A percentile compares a stretch with the other conserved stretches of the same genome.
These are phyloP conservation scores for Todus mexicanus DNA, from an alignment of 2,797 vertebrate species.

Conservation along the genomic window DNA sequence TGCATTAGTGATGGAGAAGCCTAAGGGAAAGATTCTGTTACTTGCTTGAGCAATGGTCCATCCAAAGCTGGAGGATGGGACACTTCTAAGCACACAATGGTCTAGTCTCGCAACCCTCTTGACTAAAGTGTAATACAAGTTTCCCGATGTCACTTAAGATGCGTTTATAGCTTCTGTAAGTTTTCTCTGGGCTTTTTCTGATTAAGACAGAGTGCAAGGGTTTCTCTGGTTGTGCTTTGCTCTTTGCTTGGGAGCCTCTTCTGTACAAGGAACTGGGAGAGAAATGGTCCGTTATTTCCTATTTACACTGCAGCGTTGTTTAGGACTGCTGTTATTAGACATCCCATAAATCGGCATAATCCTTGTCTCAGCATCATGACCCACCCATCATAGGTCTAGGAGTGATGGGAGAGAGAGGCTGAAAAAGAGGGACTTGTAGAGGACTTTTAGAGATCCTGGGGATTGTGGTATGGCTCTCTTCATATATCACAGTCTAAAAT, in stretches of 20 bases:
- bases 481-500: background rate
- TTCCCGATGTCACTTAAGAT: background rate
- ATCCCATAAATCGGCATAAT: background rate
- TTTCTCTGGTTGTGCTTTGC: background rate
- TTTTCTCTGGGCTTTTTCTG: background rate
- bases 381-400: background rate
- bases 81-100: background rate
- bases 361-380: background rate
- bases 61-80: background rate
- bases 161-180: background rate
- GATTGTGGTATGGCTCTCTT: background rate
- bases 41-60: background rate
- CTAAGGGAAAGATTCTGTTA: background rate
- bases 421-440: background rate
- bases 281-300: background rate
- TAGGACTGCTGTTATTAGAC: background rate
- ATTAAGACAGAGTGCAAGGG: background rate
- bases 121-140: background rate
- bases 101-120: background rate
- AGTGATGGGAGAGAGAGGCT: background rate
- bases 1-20: background rate
- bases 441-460: background rate
- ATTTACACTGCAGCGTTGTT: background rate
- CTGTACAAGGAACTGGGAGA: background rate
- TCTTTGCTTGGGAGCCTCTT: background rate